Base-by-base conservation (phyloP, 2,888 invertebrate genomes). In the Caenorhabditis parvicauda region DNA sequence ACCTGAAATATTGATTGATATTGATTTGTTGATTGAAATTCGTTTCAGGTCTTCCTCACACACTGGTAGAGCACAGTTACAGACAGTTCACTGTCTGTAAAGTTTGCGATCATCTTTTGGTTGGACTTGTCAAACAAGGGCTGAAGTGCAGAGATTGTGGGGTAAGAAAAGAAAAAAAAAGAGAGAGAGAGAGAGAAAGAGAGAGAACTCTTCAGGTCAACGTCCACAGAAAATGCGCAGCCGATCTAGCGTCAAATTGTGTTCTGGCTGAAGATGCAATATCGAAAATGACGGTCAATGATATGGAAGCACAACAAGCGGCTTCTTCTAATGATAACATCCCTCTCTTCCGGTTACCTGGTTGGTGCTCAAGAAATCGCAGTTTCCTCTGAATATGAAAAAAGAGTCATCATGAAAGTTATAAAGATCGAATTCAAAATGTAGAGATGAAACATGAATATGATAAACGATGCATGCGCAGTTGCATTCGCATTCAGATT, bases 41-140 rank as follows among this genome's bases (percentile, higher is more conserved):
- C 1, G 7, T 48, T 57, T 9, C 54, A 53, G 70, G 64, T 3
- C 59, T 81, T 9, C 81, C 81, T 2, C 81, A 81, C 64, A 79
- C 81, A 0, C 72, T 81, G 50, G 64, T 72, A 27, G 70, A 81
- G 29, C 80, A 82, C 62, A 76, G 71, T 47, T 81, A 81, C 67
- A 75, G 73, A 44, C 77, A 75, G 47, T 81, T 81, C 27, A 81
- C 81, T 4, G 76, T 82, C 7, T 81, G 81, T 54, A 76, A 77
- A 61, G 64, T 76, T 2, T 81, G 81, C 65, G 79, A 81, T 60
- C 79, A 80, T 48, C 54, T 81, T 45, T 67, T 81, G 24, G 62
- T 80, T 9, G 81, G 81, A n/a, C 56, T 81, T n/a, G 66, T 81
- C 44, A 77, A 76, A 54, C 81, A 81, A 48, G 81, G 81, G 1